Evolutionary conservation across 1,140 invertebrate genomes (phyloP), one percentile per base, ranked within the genome.

Genomic region (Drosophila tsacasi): DNA sequence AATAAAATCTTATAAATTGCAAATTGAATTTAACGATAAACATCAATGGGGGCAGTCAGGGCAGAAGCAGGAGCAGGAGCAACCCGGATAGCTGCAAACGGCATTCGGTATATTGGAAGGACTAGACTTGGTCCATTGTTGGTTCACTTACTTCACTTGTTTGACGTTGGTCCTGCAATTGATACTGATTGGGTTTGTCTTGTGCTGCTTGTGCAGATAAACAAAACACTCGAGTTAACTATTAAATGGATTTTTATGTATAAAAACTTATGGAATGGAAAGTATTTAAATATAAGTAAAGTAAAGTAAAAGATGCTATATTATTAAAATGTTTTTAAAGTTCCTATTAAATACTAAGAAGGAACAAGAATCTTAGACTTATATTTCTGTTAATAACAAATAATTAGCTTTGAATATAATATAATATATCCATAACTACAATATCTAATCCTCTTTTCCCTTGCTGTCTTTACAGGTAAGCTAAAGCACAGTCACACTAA

Each of bases 21-120:
- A 89, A 89, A 89, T 90, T 90, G 84, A 89, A 85, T 89, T 85
- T 89, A 85, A 90, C 78, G 85, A 89, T 89, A 89, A 90, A 79
- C 71, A 89, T 85, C 75, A 64, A 64, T 32, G 55, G 44, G 42
- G 54, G 50, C 65, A 75, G 57, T 35, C 23, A 17, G 46, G 15
- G 23, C 15, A 59, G 32, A 10, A 32, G 40, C 2, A 54, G 17
- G 15, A 66, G 37, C n/a, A 52, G 17, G 17, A 75, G 37, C 17
- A n/a, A n/a, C 37, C 19, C 10, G 30, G 25, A 66, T 39, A 55
- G 46, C 44, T 75, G 47, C 35, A 44, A 57, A 37, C 21, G 64
- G 40, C 61, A 67, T 50, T 68, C 19, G 46, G 61, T 62, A 67
- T 83, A 83, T 87, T 89, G 80, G 66, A 71, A 57, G 72, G 59